Evolutionary conservation across 2,113 vertebrate species (phyloP).

Genomic region (Psephotus haematonotus): DNA sequence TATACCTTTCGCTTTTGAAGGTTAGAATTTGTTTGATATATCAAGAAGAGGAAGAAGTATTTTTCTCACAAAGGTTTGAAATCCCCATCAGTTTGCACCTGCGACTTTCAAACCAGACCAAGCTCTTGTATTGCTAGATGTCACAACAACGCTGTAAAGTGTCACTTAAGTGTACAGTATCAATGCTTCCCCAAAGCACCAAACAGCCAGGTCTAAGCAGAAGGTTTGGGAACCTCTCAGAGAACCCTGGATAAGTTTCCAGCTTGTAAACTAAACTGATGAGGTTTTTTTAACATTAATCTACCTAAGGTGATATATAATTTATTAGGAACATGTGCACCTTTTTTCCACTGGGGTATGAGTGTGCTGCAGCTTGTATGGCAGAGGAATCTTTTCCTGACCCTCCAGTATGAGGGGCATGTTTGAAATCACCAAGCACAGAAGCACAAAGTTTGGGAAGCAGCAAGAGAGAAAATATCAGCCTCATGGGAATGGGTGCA

Average conservation of each 20-base stretch:
- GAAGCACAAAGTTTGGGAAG: background rate
- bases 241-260: background rate
- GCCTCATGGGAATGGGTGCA: background rate
- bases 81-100: background rate
- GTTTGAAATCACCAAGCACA: background rate
- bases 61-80: slow-evolving; percentile 35
- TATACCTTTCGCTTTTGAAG: slow-evolving; percentile 27
- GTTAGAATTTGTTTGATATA: background rate
- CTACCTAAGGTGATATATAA: background rate
- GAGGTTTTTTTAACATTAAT: background rate
- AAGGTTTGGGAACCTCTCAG: background rate
- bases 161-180: background rate
- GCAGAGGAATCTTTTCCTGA: background rate
- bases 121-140: background rate
- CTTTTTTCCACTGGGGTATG: background rate
- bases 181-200: background rate
- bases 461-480: background rate
- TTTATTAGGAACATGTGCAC: background rate
- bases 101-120: slow-evolving; percentile 11
- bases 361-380: background rate
- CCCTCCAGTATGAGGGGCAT: background rate
- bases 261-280: background rate
- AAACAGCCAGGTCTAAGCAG: background rate
- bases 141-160: background rate
- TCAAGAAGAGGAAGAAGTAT: background rate